phyloP scores from a whole-genome alignment of 2,797 vertebrate species.

The Microtus agrestis region DNA sequence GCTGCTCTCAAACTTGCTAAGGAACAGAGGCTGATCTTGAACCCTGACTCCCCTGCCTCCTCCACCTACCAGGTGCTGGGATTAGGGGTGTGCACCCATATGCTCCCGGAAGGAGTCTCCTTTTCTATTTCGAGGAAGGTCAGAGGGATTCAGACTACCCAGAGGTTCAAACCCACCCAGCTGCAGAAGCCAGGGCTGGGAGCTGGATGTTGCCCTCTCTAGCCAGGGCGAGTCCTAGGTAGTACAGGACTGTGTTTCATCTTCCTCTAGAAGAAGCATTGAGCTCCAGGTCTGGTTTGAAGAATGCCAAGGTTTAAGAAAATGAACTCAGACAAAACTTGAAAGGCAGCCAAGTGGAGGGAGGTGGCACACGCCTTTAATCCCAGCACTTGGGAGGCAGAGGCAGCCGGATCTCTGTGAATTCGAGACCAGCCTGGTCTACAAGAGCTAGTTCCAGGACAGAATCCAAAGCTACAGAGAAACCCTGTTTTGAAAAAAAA shows the following conservation, averaged over 20 bases:
- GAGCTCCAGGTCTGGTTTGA: neutral
- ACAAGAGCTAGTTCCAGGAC: no score
- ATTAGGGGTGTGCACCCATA: neutral
- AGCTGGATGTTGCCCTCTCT: neutral
- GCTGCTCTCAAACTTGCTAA: neutral
- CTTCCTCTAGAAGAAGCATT: neutral
- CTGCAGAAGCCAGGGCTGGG: neutral
- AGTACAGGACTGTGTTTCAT: accelerated
- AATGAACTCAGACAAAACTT: neutral
- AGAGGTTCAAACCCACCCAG: neutral
- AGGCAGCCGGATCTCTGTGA: no score
- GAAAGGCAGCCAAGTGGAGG: neutral
- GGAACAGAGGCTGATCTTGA: neutral
- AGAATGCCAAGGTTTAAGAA: neutral
- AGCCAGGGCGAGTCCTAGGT: neutral
- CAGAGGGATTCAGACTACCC: neutral
- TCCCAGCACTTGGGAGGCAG: no score
- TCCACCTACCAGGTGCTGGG: neutral
- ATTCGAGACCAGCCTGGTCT: no score
- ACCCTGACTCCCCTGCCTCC: neutral
- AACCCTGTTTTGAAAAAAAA: no score
- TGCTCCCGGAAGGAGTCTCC: neutral
- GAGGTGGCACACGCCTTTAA: no score
- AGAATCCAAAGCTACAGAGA: no score
- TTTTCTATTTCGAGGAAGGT: neutral